Evolutionary conservation across 2,888 invertebrate species (phyloP).

Genomic region (Megaustenia siamemsis): DNA sequence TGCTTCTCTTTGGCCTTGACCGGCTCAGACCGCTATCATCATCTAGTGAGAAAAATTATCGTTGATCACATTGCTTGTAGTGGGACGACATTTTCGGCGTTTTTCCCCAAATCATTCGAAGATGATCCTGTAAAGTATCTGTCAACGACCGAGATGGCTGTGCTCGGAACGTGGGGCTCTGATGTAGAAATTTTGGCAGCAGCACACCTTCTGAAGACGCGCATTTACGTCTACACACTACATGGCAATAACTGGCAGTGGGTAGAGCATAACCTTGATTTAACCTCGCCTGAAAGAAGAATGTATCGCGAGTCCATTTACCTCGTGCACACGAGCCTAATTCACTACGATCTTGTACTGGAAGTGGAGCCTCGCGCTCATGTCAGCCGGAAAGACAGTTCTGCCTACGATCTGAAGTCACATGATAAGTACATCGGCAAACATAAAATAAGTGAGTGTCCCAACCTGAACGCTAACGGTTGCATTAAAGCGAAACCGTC

Average conservation of each 20-base stretch:
- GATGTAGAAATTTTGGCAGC: slow-evolving; percentile 54
- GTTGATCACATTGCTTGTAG: slow-evolving; percentile 1
- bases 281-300: slow-evolving; percentile 26
- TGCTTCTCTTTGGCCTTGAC: slow-evolving; percentile 41
- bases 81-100: slow-evolving; percentile 26
- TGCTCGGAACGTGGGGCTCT: slow-evolving; percentile 45
- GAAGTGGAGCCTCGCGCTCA: neutral
- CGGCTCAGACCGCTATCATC: slow-evolving; percentile 13
- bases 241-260: slow-evolving; percentile 41
- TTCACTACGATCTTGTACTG: slow-evolving; percentile 39
- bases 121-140: slow-evolving; percentile 16
- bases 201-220: slow-evolving; percentile 45
- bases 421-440: neutral
- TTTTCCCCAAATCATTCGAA: slow-evolving; percentile 26
- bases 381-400: slow-evolving; percentile 17
- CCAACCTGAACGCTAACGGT: too few relatives aligned
- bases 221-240: slow-evolving; percentile 49
- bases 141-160: slow-evolving; percentile 11
- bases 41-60: neutral
- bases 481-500: neutral
- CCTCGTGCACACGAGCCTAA: slow-evolving; percentile 28
- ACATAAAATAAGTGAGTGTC: neutral
- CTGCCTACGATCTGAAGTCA: neutral
- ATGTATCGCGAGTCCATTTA: slow-evolving; percentile 21
- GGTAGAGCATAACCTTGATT: slow-evolving; percentile 37